A percentile compares a stretch with the other conserved stretches of the same genome.
Evolutionary conservation across 2,797 vertebrate species (phyloP).

Genomic region (Girardinus metallicus): DNA sequence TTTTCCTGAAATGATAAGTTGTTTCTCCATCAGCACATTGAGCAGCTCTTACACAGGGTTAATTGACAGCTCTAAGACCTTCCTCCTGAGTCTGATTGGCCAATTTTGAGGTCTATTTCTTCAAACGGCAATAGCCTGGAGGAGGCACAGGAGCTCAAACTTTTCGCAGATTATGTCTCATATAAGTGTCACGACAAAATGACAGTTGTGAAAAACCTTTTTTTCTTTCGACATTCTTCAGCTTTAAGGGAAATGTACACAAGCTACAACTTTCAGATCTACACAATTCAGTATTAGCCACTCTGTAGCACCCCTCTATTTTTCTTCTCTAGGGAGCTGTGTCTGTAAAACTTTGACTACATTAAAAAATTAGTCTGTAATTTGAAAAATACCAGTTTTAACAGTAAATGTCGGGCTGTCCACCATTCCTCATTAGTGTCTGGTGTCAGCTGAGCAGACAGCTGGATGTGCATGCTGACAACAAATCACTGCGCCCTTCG

Average conservation of each 20-base stretch:
- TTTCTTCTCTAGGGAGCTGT: not conserved
- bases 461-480: constrained; percentile 67
- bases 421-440: constrained; percentile 71
- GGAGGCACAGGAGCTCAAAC: no score
- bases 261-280: not conserved
- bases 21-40: no score
- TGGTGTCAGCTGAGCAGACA: constrained; percentile 64
- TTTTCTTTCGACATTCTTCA: no score
- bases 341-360: not conserved
- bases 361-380: constrained; percentile 15
- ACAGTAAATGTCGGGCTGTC: constrained; percentile 60
- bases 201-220: no score
- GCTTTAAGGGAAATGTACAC: not conserved
- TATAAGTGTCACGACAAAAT: no score
- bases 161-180: no score
- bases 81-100: no score
- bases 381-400: constrained; percentile 51
- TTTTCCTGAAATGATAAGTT: no score
- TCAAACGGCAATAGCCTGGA: no score
- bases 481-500: constrained; percentile 65
- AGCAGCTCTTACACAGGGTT: no score
- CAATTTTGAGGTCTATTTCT: no score
- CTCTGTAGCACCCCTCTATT: not conserved
- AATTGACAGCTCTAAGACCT: no score
- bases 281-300: not conserved